Percentiles rank a stretch among this genome's conserved stretches.
These are phyloP conservation scores for Pristiophorus japonicus DNA, from an alignment of 2,113 vertebrate genomes.

Conservation along the genomic window DNA sequence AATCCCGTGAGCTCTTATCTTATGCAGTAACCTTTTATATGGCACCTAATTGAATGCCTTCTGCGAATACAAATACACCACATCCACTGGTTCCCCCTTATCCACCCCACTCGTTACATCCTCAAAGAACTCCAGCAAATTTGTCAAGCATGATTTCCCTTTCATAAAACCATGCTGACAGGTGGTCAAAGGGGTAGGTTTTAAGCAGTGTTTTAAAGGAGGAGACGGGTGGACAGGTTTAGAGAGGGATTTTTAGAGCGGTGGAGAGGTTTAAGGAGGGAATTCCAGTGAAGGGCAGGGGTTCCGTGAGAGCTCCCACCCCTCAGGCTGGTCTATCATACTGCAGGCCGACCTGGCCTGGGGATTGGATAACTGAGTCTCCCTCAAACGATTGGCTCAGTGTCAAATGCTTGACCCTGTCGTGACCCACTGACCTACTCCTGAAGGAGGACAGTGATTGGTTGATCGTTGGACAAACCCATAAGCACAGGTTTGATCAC, in stretches of 20 bases:
- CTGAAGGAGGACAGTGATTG: background rate
- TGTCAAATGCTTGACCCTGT: background rate
- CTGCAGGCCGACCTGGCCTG: background rate
- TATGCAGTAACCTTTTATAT: no score
- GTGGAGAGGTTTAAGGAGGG: no score
- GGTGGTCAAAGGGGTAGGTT: background rate
- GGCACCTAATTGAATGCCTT: no score
- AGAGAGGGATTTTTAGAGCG: background rate
- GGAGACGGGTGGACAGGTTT: background rate
- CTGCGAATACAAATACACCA: no score
- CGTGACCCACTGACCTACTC: background rate
- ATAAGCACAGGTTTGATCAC: background rate
- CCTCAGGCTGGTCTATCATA: background rate
- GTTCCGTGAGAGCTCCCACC: background rate
- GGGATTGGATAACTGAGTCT: background rate
- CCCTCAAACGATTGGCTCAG: background rate
- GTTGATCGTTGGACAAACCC: background rate
- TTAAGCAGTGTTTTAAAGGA: no score
- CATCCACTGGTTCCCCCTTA: no score
- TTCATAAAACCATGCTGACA: no score
- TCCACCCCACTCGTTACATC: no score
- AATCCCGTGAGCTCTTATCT: no score
- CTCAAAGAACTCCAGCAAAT: no score
- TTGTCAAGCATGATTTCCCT: no score
- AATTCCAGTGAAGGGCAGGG: no score